A percentile compares a stretch with the other conserved stretches of the same genome.
phyloP scores from a whole-genome alignment of 2,888 invertebrate species.

The Germaria angustata region DNA sequence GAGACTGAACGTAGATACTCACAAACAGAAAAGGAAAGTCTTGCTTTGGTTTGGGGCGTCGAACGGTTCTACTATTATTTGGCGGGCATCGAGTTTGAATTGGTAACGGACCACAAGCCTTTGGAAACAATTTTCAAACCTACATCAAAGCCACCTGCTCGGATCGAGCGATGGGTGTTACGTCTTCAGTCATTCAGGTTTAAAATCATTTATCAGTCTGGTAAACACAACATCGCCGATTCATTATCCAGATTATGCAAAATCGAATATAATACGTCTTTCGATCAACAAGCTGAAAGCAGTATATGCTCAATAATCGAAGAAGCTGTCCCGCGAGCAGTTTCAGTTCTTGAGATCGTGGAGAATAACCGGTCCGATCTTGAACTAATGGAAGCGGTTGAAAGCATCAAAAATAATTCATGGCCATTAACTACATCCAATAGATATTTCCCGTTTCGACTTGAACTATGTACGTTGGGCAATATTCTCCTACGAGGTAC shows the following conservation, averaged over 20 bases:
- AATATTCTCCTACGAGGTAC: conserved; percentile 50
- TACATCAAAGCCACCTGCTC: too few species aligned
- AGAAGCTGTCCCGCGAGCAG: conserved; percentile 29
- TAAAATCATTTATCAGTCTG: not conserved
- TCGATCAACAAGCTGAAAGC: not conserved
- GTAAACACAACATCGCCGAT: too few species aligned
- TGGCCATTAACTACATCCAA: not conserved
- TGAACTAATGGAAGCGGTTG: conserved; percentile 22
- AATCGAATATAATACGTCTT: not conserved
- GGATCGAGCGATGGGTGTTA: not conserved
- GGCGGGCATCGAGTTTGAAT: not conserved
- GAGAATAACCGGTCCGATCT: conserved; percentile 35
- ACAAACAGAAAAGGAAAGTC: too few species aligned
- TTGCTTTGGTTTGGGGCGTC: too few species aligned
- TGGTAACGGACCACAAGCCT: too few species aligned
- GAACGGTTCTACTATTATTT: not conserved
- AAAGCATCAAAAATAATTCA: conserved; percentile 19
- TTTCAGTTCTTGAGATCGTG: conserved; percentile 43
- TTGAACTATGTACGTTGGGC: conserved; percentile 39
- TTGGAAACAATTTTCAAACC: not conserved
- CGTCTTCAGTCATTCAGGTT: not conserved
- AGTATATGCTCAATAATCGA: conserved; percentile 29
- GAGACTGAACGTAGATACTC: not conserved
- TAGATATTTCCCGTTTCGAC: conserved; percentile 49
- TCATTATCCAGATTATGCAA: not conserved